Percentiles rank a stretch among this genome's conserved stretches.
Conservation (phyloP, 2,888 invertebrate species). For the Agrotis clavis region DNA sequence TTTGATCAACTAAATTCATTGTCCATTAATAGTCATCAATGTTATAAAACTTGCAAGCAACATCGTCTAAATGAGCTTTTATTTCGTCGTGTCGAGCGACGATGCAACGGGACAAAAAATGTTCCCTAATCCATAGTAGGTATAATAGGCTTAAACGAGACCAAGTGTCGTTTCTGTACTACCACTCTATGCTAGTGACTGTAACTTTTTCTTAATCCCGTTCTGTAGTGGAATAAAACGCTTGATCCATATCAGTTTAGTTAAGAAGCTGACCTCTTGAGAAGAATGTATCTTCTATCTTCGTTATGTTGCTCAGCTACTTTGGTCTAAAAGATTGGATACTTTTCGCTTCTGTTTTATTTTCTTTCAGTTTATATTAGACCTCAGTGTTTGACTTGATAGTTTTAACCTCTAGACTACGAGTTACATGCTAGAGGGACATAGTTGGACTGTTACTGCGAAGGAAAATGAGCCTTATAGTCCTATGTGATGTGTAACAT, state of each 20-base stretch:
- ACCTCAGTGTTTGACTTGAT: background rate
- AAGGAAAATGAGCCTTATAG: background rate
- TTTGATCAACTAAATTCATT: too few relatives aligned
- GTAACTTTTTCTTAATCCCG: constrained; percentile 36
- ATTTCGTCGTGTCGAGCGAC: too few relatives aligned
- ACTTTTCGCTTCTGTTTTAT: constrained; percentile 3
- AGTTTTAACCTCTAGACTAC: background rate
- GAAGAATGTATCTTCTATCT: constrained; percentile 16
- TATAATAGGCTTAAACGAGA: too few relatives aligned
- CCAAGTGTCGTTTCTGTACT: background rate
- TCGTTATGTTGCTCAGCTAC: constrained; percentile 32
- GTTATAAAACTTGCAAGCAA: too few relatives aligned
- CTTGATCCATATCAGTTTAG: constrained; percentile 40
- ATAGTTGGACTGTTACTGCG: background rate
- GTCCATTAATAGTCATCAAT: too few relatives aligned
- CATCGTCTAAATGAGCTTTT: too few relatives aligned
- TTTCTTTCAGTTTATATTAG: background rate
- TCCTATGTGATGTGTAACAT: too few relatives aligned
- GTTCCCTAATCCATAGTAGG: too few relatives aligned
- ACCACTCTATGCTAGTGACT: constrained; percentile 6
- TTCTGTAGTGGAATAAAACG: constrained; percentile 32
- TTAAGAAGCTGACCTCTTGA: constrained; percentile 31
- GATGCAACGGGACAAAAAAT: too few relatives aligned
- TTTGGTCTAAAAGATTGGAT: constrained; percentile 17
- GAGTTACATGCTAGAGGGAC: background rate